phyloP scores from a whole-genome alignment of 1,140 invertebrate species.

The Heterodera carotae region DNA sequence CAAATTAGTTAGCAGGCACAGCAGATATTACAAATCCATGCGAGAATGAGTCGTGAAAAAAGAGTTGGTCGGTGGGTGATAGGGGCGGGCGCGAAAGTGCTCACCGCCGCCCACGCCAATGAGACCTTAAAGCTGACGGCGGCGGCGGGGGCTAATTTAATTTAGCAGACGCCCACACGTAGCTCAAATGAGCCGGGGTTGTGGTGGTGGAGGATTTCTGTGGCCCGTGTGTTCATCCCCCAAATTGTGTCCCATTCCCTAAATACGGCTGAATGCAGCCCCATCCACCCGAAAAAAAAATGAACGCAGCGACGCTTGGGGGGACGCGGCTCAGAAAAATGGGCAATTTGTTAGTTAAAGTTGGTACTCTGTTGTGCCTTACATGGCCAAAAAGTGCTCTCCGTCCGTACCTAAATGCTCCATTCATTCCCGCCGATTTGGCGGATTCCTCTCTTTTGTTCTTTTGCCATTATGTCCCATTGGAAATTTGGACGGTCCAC shows the following conservation, averaged over 20 bases:
- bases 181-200: conserved; percentile 1
- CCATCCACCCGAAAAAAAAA: too few species aligned
- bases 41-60: neutral
- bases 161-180: conserved; percentile 14
- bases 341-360: neutral
- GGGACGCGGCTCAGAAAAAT: neutral
- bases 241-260: neutral
- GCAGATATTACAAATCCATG: conserved; percentile 4
- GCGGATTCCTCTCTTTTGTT: neutral
- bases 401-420: neutral
- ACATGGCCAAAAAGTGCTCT: neutral
- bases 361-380: neutral
- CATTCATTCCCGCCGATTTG: neutral
- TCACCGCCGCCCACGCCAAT: neutral
- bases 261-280: conserved; percentile 12
- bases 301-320: neutral
- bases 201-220: neutral
- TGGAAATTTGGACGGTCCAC: neutral
- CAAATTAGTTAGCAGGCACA: neutral
- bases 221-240: conserved; percentile 4
- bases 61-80: too few species aligned
- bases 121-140: neutral
- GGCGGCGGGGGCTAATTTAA: neutral
- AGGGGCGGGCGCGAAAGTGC: neutral
- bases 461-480: neutral